phyloP scores from a whole-genome alignment of 2,888 invertebrate genomes.

The Drosophila sordidapex region DNA sequence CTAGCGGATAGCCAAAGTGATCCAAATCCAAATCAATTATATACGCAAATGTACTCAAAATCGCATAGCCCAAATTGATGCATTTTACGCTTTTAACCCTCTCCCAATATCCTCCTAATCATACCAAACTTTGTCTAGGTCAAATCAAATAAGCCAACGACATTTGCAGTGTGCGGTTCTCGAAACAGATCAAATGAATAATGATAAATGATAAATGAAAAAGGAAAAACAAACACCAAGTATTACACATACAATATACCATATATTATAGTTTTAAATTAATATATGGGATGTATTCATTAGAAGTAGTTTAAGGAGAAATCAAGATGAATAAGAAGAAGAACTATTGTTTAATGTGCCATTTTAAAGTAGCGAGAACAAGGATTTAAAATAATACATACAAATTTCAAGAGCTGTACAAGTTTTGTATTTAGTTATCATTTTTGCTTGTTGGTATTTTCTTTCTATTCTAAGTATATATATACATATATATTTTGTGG shows the following conservation, averaged over 20 bases:
- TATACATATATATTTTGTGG: constrained; percentile 11
- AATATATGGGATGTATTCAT: constrained; percentile 32
- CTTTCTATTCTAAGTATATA: constrained; percentile 8
- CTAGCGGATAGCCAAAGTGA: constrained; percentile 12
- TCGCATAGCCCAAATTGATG: constrained; percentile 43
- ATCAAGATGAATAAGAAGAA: background rate
- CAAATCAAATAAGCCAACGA: constrained; percentile 43
- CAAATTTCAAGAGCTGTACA: constrained; percentile 33
- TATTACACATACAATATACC: constrained; percentile 64
- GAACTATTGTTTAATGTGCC: constrained; percentile 80
- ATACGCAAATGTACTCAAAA: constrained; percentile 19
- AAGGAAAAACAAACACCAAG: constrained; percentile 61
- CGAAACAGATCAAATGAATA: constrained; percentile 36
- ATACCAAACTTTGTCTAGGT: constrained; percentile 20
- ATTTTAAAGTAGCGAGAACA: constrained; percentile 72
- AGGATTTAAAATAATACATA: constrained; percentile 17
- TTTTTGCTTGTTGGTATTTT: constrained; percentile 35
- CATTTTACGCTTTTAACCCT: constrained; percentile 75
- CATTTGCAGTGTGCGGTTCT: constrained; percentile 70
- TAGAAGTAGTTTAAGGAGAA: constrained; percentile 47
- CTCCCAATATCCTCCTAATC: constrained; percentile 10
- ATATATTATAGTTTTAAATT: constrained; percentile 21
- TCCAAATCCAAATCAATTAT: background rate
- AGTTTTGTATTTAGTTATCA: constrained; percentile 16
- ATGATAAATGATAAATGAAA: background rate